phyloP scores from a whole-genome alignment of 2,113 vertebrate genomes.

The Planiliza haematocheilus region DNA sequence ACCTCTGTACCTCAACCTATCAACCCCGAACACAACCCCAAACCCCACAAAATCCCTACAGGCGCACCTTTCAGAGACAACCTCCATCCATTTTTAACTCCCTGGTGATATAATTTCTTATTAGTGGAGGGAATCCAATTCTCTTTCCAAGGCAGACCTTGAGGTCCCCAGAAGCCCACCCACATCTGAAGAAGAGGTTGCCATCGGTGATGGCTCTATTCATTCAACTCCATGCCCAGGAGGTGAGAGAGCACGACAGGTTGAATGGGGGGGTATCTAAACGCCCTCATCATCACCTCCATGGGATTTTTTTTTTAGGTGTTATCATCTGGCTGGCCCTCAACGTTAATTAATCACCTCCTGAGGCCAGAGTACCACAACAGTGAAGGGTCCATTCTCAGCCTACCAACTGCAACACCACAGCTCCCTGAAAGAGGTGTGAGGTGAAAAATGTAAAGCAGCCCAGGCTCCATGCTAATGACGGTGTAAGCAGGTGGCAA shows the following conservation, averaged over 20 bases:
- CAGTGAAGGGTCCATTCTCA: conserved; percentile 34
- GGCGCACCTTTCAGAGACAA: conserved; percentile 55
- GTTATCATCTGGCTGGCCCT: conserved; percentile 36
- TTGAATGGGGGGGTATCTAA: conserved; percentile 24
- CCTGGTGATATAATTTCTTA: conserved; percentile 57
- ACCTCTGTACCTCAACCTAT: conserved; percentile 59
- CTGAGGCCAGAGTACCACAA: conserved; percentile 49
- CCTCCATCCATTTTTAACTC: conserved; percentile 62
- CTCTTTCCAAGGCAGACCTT: conserved; percentile 50
- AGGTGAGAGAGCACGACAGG: conserved; percentile 33
- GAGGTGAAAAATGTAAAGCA: conserved; percentile 55
- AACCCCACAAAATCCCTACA: conserved; percentile 35
- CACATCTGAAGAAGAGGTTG: conserved; percentile 61
- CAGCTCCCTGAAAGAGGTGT: conserved; percentile 54
- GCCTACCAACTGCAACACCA: conserved; percentile 27
- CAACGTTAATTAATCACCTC: conserved; percentile 63
- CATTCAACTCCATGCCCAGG: conserved; percentile 45
- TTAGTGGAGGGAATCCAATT: conserved; percentile 67
- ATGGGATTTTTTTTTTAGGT: conserved; percentile 22
- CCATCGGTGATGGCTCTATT: conserved; percentile 64
- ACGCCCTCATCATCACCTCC: conserved; percentile 57
- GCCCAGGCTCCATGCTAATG: conserved; percentile 47
- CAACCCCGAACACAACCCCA: conserved; percentile 39
- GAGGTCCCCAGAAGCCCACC: conserved; percentile 55
- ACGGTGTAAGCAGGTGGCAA: conserved; percentile 57